Conservation (phyloP, 2,888 invertebrate genomes). For the Yponomeuta plumbellus region DNA sequence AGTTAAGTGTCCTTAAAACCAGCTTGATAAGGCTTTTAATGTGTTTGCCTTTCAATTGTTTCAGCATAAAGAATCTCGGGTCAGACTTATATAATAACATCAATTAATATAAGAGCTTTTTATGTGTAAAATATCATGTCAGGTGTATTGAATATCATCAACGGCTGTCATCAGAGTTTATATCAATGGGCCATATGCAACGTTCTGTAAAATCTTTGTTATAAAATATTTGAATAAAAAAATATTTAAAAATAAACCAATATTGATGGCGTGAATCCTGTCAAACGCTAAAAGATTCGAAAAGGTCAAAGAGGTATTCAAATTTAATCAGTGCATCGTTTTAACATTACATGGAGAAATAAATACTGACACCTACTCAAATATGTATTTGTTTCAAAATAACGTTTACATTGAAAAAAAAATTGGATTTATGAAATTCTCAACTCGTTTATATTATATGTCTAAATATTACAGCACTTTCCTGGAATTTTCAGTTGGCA, state of each 20-base stretch:
- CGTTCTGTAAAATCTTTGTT: constrained; percentile 35
- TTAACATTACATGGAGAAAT: constrained; percentile 56
- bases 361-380: constrained; percentile 35
- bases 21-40: constrained; percentile 1
- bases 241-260: constrained; percentile 36
- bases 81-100: constrained; percentile 48
- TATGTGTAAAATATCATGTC: constrained; percentile 2
- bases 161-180: constrained; percentile 6
- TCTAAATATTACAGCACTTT: neutral
- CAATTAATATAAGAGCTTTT: constrained; percentile 21
- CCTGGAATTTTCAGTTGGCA: neutral
- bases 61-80: constrained; percentile 59
- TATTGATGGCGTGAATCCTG: constrained; percentile 43
- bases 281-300: constrained; percentile 53
- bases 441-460: neutral
- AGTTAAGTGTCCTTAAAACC: neutral
- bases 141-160: constrained; percentile 3
- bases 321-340: constrained; percentile 36
- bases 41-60: constrained; percentile 52
- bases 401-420: neutral
- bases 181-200: neutral
- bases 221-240: constrained; percentile 63
- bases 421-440: neutral
- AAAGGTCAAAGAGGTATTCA: constrained; percentile 17
- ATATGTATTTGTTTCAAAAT: constrained; percentile 25